A percentile compares a stretch with the other conserved stretches of the same genome.
These are phyloP conservation scores for Limnodromus scolopaceus DNA, from an alignment of 2,797 vertebrate genomes.

Conservation along the genomic window DNA sequence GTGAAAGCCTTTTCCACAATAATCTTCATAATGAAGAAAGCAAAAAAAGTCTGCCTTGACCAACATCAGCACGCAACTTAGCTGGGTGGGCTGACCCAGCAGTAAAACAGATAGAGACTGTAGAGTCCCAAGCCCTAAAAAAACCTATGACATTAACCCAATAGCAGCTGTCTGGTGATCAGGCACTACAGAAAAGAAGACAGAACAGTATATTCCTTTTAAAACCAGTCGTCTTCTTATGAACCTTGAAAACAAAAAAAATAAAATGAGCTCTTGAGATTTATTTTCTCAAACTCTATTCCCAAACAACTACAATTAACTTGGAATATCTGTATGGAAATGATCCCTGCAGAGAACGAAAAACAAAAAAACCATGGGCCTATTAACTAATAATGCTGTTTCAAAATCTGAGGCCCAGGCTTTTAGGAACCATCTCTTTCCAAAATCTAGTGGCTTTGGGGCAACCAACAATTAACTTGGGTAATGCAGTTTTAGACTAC, in stretches of 20 bases:
- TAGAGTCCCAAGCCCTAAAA: neutral
- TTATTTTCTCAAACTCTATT: neutral
- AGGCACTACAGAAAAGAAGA: neutral
- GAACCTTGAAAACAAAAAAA: neutral
- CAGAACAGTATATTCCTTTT: neutral
- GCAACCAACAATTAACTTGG: neutral
- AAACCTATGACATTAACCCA: neutral
- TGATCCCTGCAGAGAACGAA: neutral
- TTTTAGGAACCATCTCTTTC: neutral
- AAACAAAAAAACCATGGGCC: neutral
- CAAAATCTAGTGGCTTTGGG: neutral
- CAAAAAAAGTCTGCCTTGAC: neutral
- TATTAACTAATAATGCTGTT: neutral
- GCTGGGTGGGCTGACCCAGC: neutral
- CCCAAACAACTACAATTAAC: neutral
- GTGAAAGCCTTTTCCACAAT: neutral
- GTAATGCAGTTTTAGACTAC: neutral
- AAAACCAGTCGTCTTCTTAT: neutral
- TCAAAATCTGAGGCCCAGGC: neutral
- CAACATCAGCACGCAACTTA: neutral
- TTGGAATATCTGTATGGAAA: neutral
- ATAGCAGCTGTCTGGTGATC: neutral
- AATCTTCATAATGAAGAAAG: neutral
- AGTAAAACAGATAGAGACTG: neutral
- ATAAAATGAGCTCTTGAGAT: neutral